A percentile compares a stretch with the other conserved stretches of the same genome.
These are phyloP conservation scores for Eudemis profundana DNA, from an alignment of 2,888 invertebrate genomes.

Conservation along the genomic window DNA sequence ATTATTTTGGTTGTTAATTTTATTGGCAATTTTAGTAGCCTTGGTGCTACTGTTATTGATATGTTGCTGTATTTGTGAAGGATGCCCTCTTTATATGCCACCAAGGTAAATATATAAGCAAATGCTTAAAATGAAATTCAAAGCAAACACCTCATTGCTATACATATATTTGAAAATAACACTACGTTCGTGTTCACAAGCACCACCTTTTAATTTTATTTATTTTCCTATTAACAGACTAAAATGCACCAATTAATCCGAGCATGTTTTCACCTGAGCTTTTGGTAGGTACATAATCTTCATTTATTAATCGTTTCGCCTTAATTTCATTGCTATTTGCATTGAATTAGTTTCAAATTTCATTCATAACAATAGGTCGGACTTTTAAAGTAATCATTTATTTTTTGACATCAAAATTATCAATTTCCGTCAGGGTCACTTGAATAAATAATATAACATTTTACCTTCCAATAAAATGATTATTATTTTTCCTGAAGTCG, in stretches of 20 bases:
- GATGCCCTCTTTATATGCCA: conserved; percentile 93
- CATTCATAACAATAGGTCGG: no score
- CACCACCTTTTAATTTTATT: conserved; percentile 51
- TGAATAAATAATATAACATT: no score
- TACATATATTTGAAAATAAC: neutral
- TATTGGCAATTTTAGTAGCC: conserved; percentile 90
- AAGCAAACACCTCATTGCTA: conserved; percentile 16
- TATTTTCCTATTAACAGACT: conserved; percentile 70
- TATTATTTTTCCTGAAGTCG: no score
- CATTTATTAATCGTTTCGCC: neutral
- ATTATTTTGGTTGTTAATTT: conserved; percentile 91
- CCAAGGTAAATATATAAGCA: conserved; percentile 83
- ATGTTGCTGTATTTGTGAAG: conserved; percentile 93
- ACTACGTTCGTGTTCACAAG: neutral
- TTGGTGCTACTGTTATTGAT: conserved; percentile 89
- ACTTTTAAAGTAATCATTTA: no score
- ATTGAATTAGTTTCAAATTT: neutral
- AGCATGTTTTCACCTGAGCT: conserved; percentile 67
- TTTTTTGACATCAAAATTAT: no score
- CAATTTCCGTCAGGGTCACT: no score
- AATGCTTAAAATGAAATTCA: neutral
- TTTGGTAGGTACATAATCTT: conserved; percentile 49
- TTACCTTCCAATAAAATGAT: no score
- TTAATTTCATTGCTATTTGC: conserved; percentile 2
- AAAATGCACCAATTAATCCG: conserved; percentile 74